Evolutionary conservation across 2,113 vertebrate species (phyloP).

Genomic region (Brachyistius frenatus): DNA sequence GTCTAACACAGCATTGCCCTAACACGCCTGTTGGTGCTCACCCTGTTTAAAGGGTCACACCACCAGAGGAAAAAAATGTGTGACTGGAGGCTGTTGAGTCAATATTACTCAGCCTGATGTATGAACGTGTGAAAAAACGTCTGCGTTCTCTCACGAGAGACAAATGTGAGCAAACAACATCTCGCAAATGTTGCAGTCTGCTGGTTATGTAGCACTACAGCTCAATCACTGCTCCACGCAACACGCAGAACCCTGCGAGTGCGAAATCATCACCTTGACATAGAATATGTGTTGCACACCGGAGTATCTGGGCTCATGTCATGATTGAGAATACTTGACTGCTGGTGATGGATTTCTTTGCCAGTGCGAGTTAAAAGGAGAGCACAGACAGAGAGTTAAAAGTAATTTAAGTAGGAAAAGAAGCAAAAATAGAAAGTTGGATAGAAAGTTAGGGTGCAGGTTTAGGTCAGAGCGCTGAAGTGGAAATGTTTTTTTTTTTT

Average conservation of each 20-base stretch:
- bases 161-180: constrained; percentile 44
- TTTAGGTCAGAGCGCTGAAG: background rate
- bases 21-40: constrained; percentile 39
- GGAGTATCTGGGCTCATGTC: constrained; percentile 15
- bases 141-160: constrained; percentile 43
- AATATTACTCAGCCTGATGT: constrained; percentile 64
- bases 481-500: constrained; percentile 29
- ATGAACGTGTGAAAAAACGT: constrained; percentile 62
- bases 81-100: constrained; percentile 74
- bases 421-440: constrained; percentile 21
- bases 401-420: constrained; percentile 30
- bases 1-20: constrained; percentile 44
- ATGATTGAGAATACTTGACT: constrained; percentile 24
- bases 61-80: constrained; percentile 70
- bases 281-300: background rate
- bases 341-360: constrained; percentile 19
- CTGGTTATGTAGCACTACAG: constrained; percentile 21
- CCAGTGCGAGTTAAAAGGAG: constrained; percentile 1
- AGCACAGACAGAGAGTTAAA: constrained; percentile 27
- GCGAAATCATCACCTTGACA: constrained; percentile 26
- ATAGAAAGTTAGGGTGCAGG: background rate
- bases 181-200: constrained; percentile 32
- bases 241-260: background rate
- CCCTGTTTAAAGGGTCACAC: constrained; percentile 66
- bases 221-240: constrained; percentile 4